Evolutionary conservation across 2,888 invertebrate species (phyloP), one percentile per base, ranked within the genome.

Genomic region (Anagyrus pseudococci): DNA sequence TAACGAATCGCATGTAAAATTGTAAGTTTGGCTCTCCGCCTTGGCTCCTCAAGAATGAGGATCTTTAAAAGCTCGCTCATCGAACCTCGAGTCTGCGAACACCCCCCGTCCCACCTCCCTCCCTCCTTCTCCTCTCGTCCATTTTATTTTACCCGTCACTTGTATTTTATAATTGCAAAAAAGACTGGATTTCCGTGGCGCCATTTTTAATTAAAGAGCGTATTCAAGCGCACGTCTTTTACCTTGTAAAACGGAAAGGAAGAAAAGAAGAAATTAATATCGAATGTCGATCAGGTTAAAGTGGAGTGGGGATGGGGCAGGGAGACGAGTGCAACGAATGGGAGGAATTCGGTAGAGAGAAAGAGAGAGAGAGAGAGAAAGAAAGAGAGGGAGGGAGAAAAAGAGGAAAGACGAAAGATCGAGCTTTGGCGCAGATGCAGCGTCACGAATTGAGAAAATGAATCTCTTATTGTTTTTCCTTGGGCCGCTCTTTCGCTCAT

Each of bases 221-320:
- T 46, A 56, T 62, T 56, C 56, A 25, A 22, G n/a, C 15, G 46
- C 56, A 56, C 50, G 50, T 56, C 41, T 50, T 57, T 19, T 48
- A 23, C 43, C 23, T 2, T 10, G 7, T 10, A 4, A 37, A 40
- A 48, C 47, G 26, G 19, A 33, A 17, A 22, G 22, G 20, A 46
- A 55, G 23, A 50, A 33, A 22, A 22, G 6, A 22, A 20, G 19
- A 33, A 47, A 62, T 37, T 13, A 49, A 57, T 52, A 50, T 50
- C 46, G 50, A 56, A 40, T 20, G 20, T 40, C 41, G 52, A 40
- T 41, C 57, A 52, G n/a, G n/a, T n/a, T n/a, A n/a, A n/a, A n/a
- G n/a, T n/a, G n/a, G n/a, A n/a, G n/a, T n/a, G n/a, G n/a, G n/a
- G n/a, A n/a, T n/a, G n/a, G n/a, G n/a, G n/a, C n/a, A n/a, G n/a